Conservation (phyloP, 2,797 vertebrate genomes). For the Spinus pinus region DNA sequence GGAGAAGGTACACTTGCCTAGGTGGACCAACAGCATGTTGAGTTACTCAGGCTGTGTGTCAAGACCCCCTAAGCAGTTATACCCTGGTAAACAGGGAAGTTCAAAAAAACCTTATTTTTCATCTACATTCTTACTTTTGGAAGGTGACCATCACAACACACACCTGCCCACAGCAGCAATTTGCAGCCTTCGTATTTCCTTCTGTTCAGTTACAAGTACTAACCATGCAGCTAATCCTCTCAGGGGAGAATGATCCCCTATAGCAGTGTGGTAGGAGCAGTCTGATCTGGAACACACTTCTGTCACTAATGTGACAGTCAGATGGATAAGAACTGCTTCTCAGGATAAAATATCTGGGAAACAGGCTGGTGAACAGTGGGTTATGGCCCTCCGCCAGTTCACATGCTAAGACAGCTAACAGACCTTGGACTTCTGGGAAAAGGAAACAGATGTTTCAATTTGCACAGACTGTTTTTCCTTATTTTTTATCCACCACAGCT, state of each 20-base stretch:
- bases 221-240: neutral
- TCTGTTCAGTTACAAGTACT: neutral
- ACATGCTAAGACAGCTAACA: conserved; percentile 28
- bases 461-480: conserved; percentile 2
- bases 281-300: conserved; percentile 8
- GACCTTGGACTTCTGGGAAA: conserved; percentile 48
- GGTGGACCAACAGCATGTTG: neutral
- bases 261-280: neutral
- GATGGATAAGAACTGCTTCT: conserved; percentile 34
- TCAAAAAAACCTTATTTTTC: neutral
- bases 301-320: conserved; percentile 13
- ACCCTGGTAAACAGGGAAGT: neutral
- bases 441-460: conserved; percentile 61
- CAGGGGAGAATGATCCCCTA: neutral
- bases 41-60: neutral
- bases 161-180: neutral
- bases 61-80: neutral
- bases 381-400: conserved; percentile 46
- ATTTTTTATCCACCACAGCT: neutral
- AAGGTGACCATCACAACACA: neutral
- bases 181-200: neutral
- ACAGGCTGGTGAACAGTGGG: conserved; percentile 43
- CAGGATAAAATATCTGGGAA: conserved; percentile 59
- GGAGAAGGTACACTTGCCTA: neutral
- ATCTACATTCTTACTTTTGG: neutral